Percentiles rank a stretch among this genome's conserved stretches.
phyloP scores from a whole-genome alignment of 2,113 vertebrate genomes.

The Peucedramus taeniatus region DNA sequence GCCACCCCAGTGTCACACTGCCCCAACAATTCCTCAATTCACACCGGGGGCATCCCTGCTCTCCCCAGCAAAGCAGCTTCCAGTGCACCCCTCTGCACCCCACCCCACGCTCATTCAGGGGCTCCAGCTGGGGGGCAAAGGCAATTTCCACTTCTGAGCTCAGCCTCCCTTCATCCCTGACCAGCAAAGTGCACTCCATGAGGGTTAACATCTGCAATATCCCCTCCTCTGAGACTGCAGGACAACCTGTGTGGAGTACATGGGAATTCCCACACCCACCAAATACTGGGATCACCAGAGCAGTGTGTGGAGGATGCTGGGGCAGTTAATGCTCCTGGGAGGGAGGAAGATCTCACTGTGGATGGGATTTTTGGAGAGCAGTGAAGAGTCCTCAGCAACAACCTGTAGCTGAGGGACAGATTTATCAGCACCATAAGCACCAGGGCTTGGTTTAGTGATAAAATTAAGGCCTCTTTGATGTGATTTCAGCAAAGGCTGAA shows the following conservation, averaged over 20 bases:
- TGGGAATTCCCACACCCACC: accelerated
- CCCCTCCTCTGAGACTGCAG: not conserved
- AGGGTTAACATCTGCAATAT: accelerated
- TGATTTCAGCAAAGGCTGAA: not conserved
- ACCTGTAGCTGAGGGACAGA: not conserved
- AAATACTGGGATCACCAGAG: not conserved
- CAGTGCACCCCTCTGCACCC: accelerated
- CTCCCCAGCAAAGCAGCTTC: not conserved
- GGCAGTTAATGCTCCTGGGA: not conserved
- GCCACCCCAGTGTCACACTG: not conserved
- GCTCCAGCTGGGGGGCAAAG: not conserved
- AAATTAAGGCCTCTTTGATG: not conserved
- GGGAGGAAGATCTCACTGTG: accelerated
- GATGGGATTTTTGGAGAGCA: not conserved
- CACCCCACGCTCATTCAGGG: accelerated
- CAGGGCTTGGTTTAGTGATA: not conserved
- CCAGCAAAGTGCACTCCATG: not conserved
- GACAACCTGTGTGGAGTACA: accelerated
- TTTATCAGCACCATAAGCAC: not conserved
- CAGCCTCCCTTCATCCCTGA: not conserved
- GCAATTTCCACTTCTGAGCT: not conserved
- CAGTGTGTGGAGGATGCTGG: accelerated
- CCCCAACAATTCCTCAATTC: not conserved
- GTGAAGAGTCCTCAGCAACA: not conserved
- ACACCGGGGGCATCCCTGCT: accelerated